Conservation (phyloP, 2,797 vertebrate genomes). For the Catharus ustulatus region DNA sequence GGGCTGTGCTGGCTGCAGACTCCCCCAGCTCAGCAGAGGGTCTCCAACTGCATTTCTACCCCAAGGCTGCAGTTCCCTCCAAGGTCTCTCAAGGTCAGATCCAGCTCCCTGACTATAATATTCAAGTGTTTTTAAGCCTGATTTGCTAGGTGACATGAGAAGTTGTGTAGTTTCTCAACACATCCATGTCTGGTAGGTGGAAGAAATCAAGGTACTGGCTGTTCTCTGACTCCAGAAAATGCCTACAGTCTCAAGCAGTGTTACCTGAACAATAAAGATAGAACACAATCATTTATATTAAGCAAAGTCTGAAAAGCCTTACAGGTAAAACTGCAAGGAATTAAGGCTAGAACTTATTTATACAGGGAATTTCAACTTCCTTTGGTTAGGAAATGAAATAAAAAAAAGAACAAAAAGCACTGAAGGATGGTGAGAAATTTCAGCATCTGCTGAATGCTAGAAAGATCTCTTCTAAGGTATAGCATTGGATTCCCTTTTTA, state of each 20-base stretch:
- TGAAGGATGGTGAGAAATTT: neutral
- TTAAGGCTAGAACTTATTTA: neutral
- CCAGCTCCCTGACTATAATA: neutral
- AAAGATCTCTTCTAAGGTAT: neutral
- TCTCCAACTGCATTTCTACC: neutral
- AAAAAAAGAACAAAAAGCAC: neutral
- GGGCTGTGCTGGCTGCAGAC: neutral
- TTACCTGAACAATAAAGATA: neutral
- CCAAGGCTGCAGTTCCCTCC: neutral
- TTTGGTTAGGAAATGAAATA: neutral
- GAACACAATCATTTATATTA: neutral
- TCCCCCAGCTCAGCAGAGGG: neutral
- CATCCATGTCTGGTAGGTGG: no score
- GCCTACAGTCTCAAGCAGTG: neutral
- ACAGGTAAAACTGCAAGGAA: neutral
- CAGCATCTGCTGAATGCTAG: neutral
- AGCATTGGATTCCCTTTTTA: neutral
- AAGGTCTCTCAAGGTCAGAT: fast-evolving
- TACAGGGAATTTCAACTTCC: neutral
- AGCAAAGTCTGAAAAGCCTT: neutral
- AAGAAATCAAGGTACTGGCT: neutral
- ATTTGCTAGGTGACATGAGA: neutral
- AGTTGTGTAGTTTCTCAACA: neutral
- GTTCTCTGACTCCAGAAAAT: neutral
- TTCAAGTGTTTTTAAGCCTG: neutral